Base-by-base conservation (phyloP, 2,113 vertebrate species). In the Megaceryle torquata region DNA sequence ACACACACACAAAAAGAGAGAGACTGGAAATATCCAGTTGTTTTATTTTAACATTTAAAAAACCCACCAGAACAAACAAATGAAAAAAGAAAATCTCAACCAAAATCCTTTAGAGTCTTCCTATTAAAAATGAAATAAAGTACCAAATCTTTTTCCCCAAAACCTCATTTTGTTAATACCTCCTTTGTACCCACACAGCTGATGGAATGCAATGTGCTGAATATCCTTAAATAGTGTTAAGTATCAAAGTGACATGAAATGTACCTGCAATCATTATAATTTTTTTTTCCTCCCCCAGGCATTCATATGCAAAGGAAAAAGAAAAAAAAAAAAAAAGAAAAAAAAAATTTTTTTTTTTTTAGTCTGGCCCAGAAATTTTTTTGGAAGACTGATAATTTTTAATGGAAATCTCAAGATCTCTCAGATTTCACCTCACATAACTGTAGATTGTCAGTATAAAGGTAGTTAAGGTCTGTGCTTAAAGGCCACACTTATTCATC, bases 71-170 rank as follows among this genome's bases (percentile, higher is more conserved):
- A 51, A 25, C 24, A 25, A 51, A 46, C 18, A 46, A 51, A 59
- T 33, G 56, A 57, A 24, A 0, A 7, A 28, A 33, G 5, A 7
- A 15, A 19, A 53, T 57, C 5, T n/a, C 22, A 33, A 20, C 4
- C 3, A 33, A 53, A n/a, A 1, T 0, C 1, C 3, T 44, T 41
- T 70, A n/a, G 11, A 60, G 5, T 50, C 31, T 86, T 33, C 15
- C 21, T 67, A 69, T 35, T 54, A 68, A 91, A 91, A 91, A 39
- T n/a, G 5, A 87, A 82, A 60, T 46, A 33, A 79, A 87, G 1
- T 22, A 37, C 9, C 8, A 13, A 5, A 13, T 8, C 13, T 78
- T 83, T 75, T 64, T 7, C 33, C 31, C 8, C 2, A 16, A 86
- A 88, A 81, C 13, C 3, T 37, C 2, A 13, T 80, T 72, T 25